Conservation (phyloP, 2,797 vertebrate genomes). For the Kryptopterus vitreolus region DNA sequence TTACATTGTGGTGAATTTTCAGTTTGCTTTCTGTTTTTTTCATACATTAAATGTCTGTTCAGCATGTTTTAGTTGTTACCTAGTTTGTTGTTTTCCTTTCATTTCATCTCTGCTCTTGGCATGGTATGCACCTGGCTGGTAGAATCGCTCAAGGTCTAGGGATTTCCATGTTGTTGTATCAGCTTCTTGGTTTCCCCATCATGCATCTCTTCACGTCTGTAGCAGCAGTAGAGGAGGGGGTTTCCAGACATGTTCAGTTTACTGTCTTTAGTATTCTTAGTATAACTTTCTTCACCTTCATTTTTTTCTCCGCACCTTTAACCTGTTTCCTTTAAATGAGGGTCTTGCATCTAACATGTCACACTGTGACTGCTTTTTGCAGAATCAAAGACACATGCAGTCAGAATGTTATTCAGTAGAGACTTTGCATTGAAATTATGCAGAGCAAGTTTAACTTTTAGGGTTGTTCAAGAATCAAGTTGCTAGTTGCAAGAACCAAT, state of each 20-base stretch:
- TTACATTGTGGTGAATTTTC: neutral
- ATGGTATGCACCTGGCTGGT: conserved; percentile 15
- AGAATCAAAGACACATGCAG: neutral
- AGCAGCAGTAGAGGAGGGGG: conserved; percentile 36
- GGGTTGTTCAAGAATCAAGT: neutral
- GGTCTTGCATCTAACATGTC: neutral
- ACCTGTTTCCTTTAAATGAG: conserved; percentile 44
- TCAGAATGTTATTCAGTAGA: neutral
- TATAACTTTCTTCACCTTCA: conserved; percentile 5
- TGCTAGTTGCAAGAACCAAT: too few species aligned
- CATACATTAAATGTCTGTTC: conserved; percentile 12
- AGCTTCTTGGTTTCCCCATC: conserved; percentile 25
- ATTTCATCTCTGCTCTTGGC: neutral
- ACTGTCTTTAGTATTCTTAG: neutral
- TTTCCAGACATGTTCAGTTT: conserved; percentile 45
- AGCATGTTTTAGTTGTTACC: neutral
- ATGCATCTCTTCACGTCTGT: conserved; percentile 20
- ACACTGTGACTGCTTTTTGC: neutral
- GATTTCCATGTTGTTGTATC: conserved; percentile 48
- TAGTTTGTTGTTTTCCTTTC: neutral
- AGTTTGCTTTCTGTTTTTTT: neutral
- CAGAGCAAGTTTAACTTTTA: neutral
- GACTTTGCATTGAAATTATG: neutral
- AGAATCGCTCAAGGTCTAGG: conserved; percentile 35
- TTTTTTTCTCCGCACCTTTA: conserved; percentile 26